Base-by-base conservation (phyloP, 2,888 invertebrate species). In the Andrena praecox region DNA sequence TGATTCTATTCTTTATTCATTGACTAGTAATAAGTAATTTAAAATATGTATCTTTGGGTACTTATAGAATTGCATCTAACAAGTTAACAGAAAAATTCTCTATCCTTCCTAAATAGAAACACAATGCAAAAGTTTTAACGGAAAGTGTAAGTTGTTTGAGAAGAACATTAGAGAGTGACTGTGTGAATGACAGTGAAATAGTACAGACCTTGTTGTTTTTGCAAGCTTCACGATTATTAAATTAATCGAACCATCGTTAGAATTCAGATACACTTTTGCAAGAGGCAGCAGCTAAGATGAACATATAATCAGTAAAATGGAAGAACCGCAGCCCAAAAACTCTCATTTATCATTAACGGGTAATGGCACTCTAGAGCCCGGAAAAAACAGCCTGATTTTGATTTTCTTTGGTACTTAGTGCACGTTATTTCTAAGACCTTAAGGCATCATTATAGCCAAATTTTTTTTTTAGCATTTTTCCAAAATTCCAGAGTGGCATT, bases 161-260 rank as follows among this genome's bases (percentile, higher is more conserved):
- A 88, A 79, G 77, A 78, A 76, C 64, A 81, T 87, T 73, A 87
- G 85, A 87, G 85, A 89, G 90, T 91, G 90, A 91, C 82, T 82
- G 89, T 89, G 90, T 90, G 91, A 91, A 91, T 91, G 92, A 88
- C 86, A 91, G 90, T 92, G 91, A 91, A 90, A 85, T 85, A 92
- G 92, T 92, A 92, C 92, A 92, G 92, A 92, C 92, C 92, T 92
- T 91, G 50, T 82, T 86, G 90, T 85, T 89, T 88, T 90, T 90
- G 91, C 89, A 84, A 91, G 89, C 88, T 92, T 91, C 90, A 56
- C 85, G 83, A 87, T 82, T 77, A 31, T 78, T 31, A 29, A n/a
- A 59, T 68, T 77, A 20, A 59, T 63, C 54, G 16, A 77, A 56
- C 16, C 56, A 48, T 67, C 67, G 8, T 48, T 52, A 52, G 48